phyloP scores from a whole-genome alignment of 1,140 invertebrate species.

The Limonius californicus region DNA sequence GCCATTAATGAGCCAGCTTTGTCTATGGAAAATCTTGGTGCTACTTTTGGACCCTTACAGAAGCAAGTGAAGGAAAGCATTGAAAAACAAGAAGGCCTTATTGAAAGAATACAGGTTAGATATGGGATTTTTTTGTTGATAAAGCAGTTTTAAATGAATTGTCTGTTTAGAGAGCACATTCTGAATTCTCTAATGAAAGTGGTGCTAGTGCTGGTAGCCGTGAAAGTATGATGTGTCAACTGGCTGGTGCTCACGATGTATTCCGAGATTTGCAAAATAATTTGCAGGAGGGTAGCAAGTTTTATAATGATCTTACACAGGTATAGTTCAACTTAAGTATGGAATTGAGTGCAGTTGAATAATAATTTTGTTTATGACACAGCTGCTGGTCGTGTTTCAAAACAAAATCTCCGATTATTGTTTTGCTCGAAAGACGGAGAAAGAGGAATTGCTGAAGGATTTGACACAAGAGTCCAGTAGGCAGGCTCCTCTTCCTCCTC shows the following conservation, averaged over 20 bases:
- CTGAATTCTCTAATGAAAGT: constrained; percentile 70
- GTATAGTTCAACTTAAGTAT: constrained; percentile 45
- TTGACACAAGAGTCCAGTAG: constrained; percentile 74
- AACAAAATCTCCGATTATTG: constrained; percentile 98
- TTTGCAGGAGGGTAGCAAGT: constrained; percentile 92
- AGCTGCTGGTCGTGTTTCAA: constrained; percentile 92
- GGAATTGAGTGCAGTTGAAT: constrained; percentile 9
- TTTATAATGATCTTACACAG: constrained; percentile 96
- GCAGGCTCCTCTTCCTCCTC: constrained; percentile 51
- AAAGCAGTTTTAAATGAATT: constrained; percentile 6
- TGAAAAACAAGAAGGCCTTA: constrained; percentile 71
- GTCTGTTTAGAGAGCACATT: constrained; percentile 61
- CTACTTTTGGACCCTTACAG: constrained; percentile 77
- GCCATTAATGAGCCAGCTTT: constrained; percentile 82
- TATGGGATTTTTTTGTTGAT: not conserved
- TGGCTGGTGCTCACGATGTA: constrained; percentile 86
- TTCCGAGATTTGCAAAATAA: constrained; percentile 89
- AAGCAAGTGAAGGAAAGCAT: constrained; percentile 75
- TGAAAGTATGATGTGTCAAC: constrained; percentile 77
- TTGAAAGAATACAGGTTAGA: constrained; percentile 70
- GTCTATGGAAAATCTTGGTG: constrained; percentile 71
- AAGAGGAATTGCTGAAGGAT: constrained; percentile 93
- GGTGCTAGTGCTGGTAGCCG: constrained; percentile 62
- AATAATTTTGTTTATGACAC: constrained; percentile 36
- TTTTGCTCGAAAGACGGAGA: constrained; percentile 98